A percentile compares a stretch with the other conserved stretches of the same genome.
These are phyloP conservation scores for Nymphalis polychloros DNA, from an alignment of 2,888 invertebrate species.

Conservation along the genomic window DNA sequence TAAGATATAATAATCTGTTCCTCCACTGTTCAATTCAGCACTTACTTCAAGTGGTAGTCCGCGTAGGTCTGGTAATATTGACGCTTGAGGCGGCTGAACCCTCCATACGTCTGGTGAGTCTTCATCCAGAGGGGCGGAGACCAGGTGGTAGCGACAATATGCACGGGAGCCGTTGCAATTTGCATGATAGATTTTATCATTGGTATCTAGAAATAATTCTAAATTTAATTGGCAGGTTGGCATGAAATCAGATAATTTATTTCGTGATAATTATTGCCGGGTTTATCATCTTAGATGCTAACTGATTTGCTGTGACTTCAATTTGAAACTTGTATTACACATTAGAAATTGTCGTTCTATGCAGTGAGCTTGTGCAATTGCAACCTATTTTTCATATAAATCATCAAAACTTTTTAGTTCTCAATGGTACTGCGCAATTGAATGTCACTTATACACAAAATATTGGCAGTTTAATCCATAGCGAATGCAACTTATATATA, in stretches of 20 bases:
- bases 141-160: constrained; percentile 79
- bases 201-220: constrained; percentile 63
- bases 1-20: too few species aligned
- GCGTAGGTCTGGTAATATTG: constrained; percentile 88
- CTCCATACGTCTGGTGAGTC: constrained; percentile 56
- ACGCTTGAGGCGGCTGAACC: constrained; percentile 48
- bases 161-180: constrained; percentile 56
- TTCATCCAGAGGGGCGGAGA: constrained; percentile 86
- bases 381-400: too few species aligned
- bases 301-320: too few species aligned
- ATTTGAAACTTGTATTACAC: too few species aligned
- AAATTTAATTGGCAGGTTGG: too few species aligned
- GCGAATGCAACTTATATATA: too few species aligned
- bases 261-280: background rate
- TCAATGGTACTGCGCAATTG: too few species aligned
- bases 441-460: too few species aligned
- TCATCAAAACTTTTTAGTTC: too few species aligned
- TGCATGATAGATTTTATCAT: constrained; percentile 62
- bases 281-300: background rate
- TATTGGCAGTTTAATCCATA: too few species aligned
- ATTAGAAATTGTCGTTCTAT: too few species aligned
- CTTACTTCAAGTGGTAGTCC: constrained; percentile 86
- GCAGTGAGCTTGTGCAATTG: too few species aligned
- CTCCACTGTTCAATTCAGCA: background rate
- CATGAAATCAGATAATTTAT: background rate